phyloP scores from a whole-genome alignment of 2,888 invertebrate genomes.

The Ormyrus pomaceus region DNA sequence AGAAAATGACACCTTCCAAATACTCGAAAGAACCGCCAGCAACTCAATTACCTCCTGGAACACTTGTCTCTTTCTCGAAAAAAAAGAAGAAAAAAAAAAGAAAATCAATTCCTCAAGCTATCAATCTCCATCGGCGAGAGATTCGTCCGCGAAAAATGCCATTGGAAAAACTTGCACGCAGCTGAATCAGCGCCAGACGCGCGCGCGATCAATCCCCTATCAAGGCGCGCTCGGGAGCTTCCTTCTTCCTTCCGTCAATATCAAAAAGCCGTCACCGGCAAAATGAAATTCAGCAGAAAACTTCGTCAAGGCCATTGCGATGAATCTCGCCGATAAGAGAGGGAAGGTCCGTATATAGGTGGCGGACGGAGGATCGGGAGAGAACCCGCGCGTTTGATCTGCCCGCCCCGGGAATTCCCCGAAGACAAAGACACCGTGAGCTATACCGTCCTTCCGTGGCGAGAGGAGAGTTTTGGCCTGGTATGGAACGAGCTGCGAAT shows the following conservation, averaged over 20 bases:
- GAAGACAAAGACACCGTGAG: no score
- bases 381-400: no score
- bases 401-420: no score
- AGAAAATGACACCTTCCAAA: no score
- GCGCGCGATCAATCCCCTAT: conserved; percentile 8
- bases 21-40: no score
- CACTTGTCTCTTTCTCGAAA: no score
- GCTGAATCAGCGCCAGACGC: conserved; percentile 27
- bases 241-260: conserved; percentile 22
- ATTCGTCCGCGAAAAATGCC: conserved; percentile 7
- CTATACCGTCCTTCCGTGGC: no score
- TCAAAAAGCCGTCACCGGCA: conserved; percentile 13
- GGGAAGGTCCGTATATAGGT: neutral
- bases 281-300: conserved; percentile 51
- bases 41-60: no score
- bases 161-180: conserved; percentile 13
- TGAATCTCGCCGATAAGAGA: conserved; percentile 11
- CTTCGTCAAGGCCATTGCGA: conserved; percentile 42
- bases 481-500: no score
- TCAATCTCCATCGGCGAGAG: conserved; percentile 6
- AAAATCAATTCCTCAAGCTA: conserved; percentile 19
- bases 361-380: no score
- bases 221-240: neutral
- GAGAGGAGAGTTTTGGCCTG: no score
- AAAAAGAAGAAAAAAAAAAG: neutral